phyloP scores from a whole-genome alignment of 2,888 invertebrate species.

The Pristionchus japonicus region DNA sequence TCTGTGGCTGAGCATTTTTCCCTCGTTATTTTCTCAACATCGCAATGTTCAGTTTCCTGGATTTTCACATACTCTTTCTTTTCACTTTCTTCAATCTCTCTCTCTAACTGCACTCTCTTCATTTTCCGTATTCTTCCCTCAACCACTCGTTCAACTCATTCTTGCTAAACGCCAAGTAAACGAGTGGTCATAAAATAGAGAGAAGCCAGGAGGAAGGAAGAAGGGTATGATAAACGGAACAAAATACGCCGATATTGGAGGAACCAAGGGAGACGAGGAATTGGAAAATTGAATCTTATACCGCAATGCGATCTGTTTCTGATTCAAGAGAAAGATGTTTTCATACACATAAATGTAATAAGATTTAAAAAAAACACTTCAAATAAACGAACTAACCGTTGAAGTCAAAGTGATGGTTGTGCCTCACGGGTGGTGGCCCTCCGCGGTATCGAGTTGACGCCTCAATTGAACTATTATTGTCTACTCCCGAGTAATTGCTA shows the following conservation, averaged over 20 bases:
- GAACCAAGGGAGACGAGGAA: too few species aligned
- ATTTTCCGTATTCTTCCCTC: background rate
- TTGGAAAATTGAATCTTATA: too few species aligned
- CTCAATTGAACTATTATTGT: too few species aligned
- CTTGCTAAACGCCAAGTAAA: background rate
- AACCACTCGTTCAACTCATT: background rate
- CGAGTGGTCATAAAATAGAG: background rate
- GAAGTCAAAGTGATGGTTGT: conserved; percentile 42
- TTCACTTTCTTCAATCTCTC: background rate
- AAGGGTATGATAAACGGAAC: background rate
- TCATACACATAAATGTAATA: too few species aligned
- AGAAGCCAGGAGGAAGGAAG: background rate
- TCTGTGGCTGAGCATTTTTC: too few species aligned
- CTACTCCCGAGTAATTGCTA: too few species aligned
- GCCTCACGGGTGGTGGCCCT: conserved; percentile 4
- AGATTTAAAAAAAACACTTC: too few species aligned
- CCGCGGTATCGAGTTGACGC: background rate
- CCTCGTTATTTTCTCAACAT: too few species aligned
- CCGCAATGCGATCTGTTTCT: too few species aligned
- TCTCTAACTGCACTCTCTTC: background rate
- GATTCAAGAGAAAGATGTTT: too few species aligned
- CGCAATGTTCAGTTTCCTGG: too few species aligned
- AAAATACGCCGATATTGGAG: too few species aligned
- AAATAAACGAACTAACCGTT: conserved; percentile 14
- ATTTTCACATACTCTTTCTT: background rate